Base-by-base conservation (phyloP, 2,113 vertebrate genomes). In the Pachypanchax playfairii region DNA sequence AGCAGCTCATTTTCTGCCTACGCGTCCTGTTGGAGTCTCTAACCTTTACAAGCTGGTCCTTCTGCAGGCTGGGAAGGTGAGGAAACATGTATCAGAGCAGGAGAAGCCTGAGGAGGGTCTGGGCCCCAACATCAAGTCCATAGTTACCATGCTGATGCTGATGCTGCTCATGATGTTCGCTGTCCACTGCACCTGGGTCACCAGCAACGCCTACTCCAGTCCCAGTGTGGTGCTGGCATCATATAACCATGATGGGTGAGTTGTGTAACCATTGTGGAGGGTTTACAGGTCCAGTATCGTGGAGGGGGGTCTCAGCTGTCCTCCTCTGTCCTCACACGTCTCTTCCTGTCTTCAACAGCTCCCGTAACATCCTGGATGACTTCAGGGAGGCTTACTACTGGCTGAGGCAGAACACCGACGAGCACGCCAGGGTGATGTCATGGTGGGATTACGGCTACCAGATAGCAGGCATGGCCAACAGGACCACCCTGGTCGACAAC, bases 371-470 rank as follows among this genome's bases (percentile, higher is more conserved):
- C 82, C 90, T 99, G 80, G 97, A 99, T 85, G 97, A 99, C 90
- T 99, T 99, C 92, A 93, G 97, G 85, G 97, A 99, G 92, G 97
- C 97, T 1, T 99, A 99, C 84, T 99, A 98, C 75, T 98, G 97
- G 97, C 87, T 99, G 85, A 91, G 97, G 12, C 97, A 98, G 88
- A 99, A 99, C 73, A 99, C 97, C 1, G 97, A 98, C 0, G 97
- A 99, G 81, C 95, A 98, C 0, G 96, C 93, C 1, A 92, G 96
- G n/a, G 96, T 99, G 79, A 99, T 99, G 97, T 99, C 97, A 0
- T 99, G 97, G 97, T 99, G 97, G 97, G 97, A 99, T 78, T 99
- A 99, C 2, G 97, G 97, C 0, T 99, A 99, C 75, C 97, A 99
- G 85, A 99, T 98, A 70, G 97, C 97, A 0, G 97, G 96, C 66